Base-by-base conservation (phyloP, 1,140 invertebrate species). In the Brachionus paranguensis region DNA sequence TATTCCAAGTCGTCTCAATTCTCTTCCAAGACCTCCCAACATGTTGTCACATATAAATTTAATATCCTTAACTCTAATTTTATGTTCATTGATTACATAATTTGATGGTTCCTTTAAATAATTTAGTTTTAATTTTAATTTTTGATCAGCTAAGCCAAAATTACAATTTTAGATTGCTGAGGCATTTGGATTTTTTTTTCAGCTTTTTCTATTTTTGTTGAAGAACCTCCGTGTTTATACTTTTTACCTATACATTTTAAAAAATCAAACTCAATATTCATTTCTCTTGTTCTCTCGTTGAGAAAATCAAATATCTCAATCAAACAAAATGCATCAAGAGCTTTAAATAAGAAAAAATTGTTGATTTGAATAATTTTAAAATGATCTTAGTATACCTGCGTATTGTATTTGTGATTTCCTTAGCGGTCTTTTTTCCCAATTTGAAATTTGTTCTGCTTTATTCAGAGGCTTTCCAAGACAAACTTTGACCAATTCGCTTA, bases 361-460 rank as follows among this genome's bases (percentile, higher is more conserved):
- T 29, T 76, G 8, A 45, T n/a, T 12, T 37, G 3, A 85, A 84
- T 33, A 84, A 76, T 85, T 84, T 7, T 1, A 20, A 41, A 41
- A 20, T 10, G 7, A 85, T 86, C 93, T 92, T 92, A 20, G 11
- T 10, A 12, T 70, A 76, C 72, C 72, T 84, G 94, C 94, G 91
- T 96, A 96, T 84, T 89, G 87, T 37, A 94, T 91, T 90, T 96
- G 95, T 79, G 91, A 91, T 53, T 91, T 87, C 83, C 94, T 88
- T 29, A 96, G 88, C 27, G 95, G 95, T 86, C 94, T 90, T 84
- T 92, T 90, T 87, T 95, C 93, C 94, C 94, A 96, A 89, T 95
- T 93, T 0, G 94, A 95, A 90, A 95, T 94, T 86, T 95, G 94
- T 88, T 95, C 93, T 5, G 91, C 90, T 89, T 96, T 96, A 87